Evolutionary conservation across 1,140 invertebrate species (phyloP).

Genomic region (Plectrocnemia conspersa): DNA sequence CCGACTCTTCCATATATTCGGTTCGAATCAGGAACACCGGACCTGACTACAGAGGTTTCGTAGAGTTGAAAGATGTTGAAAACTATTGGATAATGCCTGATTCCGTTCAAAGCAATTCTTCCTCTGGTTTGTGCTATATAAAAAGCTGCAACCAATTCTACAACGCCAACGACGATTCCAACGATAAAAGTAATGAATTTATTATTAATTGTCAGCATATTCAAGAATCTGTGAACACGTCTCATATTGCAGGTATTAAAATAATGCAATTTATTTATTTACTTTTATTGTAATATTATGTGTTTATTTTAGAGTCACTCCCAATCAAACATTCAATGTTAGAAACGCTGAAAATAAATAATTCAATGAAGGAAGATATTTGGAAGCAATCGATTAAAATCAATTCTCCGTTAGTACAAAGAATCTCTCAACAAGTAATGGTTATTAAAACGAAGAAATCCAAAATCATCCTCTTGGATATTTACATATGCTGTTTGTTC

Average conservation of each 20-base stretch:
- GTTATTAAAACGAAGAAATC: constrained; percentile 70
- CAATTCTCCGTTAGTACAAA: constrained; percentile 68
- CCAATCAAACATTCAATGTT: neutral
- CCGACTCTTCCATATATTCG: constrained; percentile 62
- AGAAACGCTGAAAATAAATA: constrained; percentile 57
- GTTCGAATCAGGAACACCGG: constrained; percentile 65
- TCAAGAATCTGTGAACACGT: constrained; percentile 60
- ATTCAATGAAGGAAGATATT: constrained; percentile 64
- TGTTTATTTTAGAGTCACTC: neutral
- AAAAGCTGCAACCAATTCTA: constrained; percentile 7
- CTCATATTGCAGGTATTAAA: constrained; percentile 21
- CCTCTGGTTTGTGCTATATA: constrained; percentile 10
- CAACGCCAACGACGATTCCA: constrained; percentile 19
- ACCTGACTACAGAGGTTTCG: constrained; percentile 70
- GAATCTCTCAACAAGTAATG: constrained; percentile 73
- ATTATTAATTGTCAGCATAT: constrained; percentile 61
- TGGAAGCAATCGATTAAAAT: constrained; percentile 54
- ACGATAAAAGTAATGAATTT: constrained; percentile 22
- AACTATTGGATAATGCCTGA: neutral
- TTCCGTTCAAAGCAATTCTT: constrained; percentile 9
- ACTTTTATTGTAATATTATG: neutral
- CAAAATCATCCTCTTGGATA: constrained; percentile 69
- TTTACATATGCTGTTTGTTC: constrained; percentile 66
- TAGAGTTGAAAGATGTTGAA: constrained; percentile 51
- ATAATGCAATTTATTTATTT: neutral